phyloP scores from a whole-genome alignment of 2,797 vertebrate species.

The Lagorchestes hirsutus region DNA sequence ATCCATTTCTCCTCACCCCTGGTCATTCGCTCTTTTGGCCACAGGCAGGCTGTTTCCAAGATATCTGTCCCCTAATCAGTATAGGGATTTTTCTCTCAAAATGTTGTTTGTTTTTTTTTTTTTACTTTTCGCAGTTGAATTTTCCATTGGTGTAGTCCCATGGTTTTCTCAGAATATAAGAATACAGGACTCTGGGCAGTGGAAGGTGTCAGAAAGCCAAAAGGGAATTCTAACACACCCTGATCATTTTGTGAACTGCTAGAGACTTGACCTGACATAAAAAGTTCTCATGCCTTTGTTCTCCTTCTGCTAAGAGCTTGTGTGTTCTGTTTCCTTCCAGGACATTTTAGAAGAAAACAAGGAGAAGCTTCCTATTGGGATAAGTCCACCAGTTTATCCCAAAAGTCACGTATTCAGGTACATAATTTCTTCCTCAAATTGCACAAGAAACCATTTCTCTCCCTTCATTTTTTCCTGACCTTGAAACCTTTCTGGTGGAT shows the following conservation, averaged over 20 bases:
- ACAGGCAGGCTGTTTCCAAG: background rate
- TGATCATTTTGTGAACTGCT: background rate
- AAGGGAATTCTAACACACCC: background rate
- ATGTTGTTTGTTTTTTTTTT: background rate
- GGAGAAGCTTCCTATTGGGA: slow-evolving; percentile 89
- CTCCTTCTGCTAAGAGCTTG: background rate
- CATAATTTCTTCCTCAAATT: slow-evolving; percentile 57
- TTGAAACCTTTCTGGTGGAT: background rate
- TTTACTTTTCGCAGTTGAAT: background rate
- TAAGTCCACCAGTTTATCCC: slow-evolving; percentile 81
- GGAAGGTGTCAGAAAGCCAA: background rate
- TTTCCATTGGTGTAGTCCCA: background rate
- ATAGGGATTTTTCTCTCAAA: background rate
- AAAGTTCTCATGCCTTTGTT: rapidly evolving
- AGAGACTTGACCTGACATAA: background rate
- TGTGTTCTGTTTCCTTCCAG: slow-evolving; percentile 82
- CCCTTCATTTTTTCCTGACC: background rate
- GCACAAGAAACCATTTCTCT: background rate
- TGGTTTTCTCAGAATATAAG: background rate
- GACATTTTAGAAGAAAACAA: slow-evolving; percentile 91
- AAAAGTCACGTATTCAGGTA: slow-evolving; percentile 91
- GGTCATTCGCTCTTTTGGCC: background rate
- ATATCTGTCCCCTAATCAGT: background rate
- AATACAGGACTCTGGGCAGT: background rate
- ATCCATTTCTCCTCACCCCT: background rate